A percentile compares a stretch with the other conserved stretches of the same genome.
Conservation (phyloP, 2,113 vertebrate species). For the Pelusios castaneus region DNA sequence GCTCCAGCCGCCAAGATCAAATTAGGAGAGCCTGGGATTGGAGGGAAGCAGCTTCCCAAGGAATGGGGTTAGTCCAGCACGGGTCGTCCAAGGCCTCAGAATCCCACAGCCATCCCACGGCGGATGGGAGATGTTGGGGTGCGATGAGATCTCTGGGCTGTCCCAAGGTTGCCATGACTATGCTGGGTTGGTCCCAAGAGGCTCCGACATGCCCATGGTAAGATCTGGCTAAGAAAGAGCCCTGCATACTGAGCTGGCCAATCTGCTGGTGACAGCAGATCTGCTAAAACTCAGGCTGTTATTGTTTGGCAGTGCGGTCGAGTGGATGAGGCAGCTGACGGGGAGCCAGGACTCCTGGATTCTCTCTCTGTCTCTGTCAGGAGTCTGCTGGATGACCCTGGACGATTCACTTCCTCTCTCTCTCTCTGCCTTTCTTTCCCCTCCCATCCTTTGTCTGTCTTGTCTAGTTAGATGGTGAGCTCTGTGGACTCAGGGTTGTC, state of each 20-base stretch:
- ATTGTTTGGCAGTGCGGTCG: not conserved
- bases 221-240: not conserved
- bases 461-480: not conserved
- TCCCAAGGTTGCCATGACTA: not conserved
- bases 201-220: not conserved
- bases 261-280: not conserved
- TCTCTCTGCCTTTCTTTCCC: not conserved
- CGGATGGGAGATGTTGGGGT: too few relatives aligned
- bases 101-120: not conserved
- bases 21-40: not conserved
- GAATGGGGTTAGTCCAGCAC: not conserved
- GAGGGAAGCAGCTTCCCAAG: not conserved
- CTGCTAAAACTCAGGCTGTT: not conserved
- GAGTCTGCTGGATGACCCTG: not conserved
- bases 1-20: not conserved
- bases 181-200: not conserved
- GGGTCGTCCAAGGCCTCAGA: not conserved
- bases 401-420: not conserved
- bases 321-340: not conserved
- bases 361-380: not conserved
- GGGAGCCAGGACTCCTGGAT: not conserved
- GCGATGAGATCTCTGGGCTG: not conserved
- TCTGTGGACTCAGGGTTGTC: not conserved
- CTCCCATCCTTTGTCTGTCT: not conserved
- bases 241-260: not conserved